Evolutionary conservation across 2,797 vertebrate species (phyloP).

Genomic region (Lophius americanus): DNA sequence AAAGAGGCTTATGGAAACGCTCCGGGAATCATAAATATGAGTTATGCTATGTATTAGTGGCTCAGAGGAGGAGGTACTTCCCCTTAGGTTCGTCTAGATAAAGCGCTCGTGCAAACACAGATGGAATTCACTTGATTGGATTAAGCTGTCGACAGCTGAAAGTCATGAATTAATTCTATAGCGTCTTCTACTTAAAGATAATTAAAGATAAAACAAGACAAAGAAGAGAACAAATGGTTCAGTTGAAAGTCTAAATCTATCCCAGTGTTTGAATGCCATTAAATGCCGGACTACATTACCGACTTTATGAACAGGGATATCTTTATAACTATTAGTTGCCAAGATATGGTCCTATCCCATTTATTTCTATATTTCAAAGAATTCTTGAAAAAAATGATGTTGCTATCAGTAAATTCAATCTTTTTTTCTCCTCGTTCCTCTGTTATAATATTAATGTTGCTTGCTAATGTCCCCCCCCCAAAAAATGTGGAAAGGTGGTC

Average conservation of each 20-base stretch:
- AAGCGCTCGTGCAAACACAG: neutral
- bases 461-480: too few relatives aligned
- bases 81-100: neutral
- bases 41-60: neutral
- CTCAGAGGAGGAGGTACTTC: neutral
- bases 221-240: neutral
- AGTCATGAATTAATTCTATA: neutral
- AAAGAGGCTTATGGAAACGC: conserved; percentile 1
- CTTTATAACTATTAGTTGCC: too few relatives aligned
- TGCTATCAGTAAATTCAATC: too few relatives aligned
- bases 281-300: neutral
- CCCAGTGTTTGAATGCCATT: too few relatives aligned
- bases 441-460: too few relatives aligned
- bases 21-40: conserved; percentile 6
- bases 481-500: too few relatives aligned
- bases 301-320: too few relatives aligned
- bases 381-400: too few relatives aligned
- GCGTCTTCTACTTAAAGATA: neutral
- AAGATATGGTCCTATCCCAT: too few relatives aligned
- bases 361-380: too few relatives aligned
- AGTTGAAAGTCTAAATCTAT: too few relatives aligned
- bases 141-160: neutral
- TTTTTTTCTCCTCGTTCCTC: too few relatives aligned
- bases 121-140: neutral
- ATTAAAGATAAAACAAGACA: neutral